Conservation (phyloP, 2,113 vertebrate species). For the Pituophis catenifer region DNA sequence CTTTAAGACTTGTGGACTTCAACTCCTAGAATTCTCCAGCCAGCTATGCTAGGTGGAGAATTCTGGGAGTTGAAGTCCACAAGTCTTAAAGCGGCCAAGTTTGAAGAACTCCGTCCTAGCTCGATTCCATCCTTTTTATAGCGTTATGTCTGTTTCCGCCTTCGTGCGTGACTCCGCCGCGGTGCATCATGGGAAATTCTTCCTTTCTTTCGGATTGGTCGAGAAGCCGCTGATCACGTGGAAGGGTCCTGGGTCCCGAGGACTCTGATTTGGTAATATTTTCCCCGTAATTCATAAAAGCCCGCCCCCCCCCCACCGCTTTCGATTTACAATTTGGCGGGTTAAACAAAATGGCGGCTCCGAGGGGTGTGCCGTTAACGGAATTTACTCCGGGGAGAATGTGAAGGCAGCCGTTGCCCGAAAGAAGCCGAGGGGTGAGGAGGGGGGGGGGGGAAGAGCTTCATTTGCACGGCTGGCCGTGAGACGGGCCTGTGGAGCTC, state of each 20-base stretch:
- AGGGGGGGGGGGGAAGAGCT: accelerated
- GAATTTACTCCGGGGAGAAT: not conserved
- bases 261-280: accelerated
- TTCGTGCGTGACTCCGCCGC: not conserved
- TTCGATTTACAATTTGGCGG: not conserved
- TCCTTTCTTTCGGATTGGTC: not conserved
- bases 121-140: not conserved
- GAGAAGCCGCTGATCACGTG: too few relatives aligned
- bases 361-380: not conserved
- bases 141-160: not conserved
- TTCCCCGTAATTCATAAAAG: accelerated
- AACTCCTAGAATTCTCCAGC: too few relatives aligned
- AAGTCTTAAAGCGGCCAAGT: too few relatives aligned
- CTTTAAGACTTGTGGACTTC: too few relatives aligned
- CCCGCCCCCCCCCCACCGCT: not conserved
- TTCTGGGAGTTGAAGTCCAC: too few relatives aligned
- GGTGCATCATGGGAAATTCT: not conserved
- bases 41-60: too few relatives aligned
- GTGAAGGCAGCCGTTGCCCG: not conserved
- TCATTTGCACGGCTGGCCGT: not conserved
- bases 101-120: too few relatives aligned
- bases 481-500: not conserved
- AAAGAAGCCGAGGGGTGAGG: not conserved
- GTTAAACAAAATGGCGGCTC: conserved; percentile 1
- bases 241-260: not conserved